Evolutionary conservation across 1,140 invertebrate genomes (phyloP), one percentile per base, ranked within the genome.

Genomic region (Zophobas morio): DNA sequence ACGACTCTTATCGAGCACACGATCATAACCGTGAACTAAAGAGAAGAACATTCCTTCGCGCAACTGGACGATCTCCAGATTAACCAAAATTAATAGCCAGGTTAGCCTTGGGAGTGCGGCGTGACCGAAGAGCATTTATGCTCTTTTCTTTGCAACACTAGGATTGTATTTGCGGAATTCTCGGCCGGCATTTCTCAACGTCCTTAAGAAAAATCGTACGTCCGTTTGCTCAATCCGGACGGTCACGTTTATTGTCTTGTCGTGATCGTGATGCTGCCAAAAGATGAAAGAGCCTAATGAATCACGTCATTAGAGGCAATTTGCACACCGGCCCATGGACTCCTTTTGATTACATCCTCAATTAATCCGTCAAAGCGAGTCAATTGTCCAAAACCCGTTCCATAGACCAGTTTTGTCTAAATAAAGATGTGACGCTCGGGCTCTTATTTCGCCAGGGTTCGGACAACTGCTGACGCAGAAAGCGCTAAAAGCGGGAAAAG

Each of bases 41-140:
- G 53, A 54, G 71, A 54, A 8, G 54, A 75, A 60, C 56, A 63
- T 75, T 75, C 33, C 56, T 51, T 33, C 42, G 49, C 53, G 51
- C 70, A 74, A 70, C 32, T 40, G 56, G 47, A 57, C 56, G 75
- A 79, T 79, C 72, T 71, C 51, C 56, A 77, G 78, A 79, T 79
- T 79, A 79, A 60, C 75, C 78, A 56, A 79, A 79, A 79, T 79
- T 77, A 77, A 79, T 79, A 77, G 78, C 74, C 78, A 79, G 51
- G 78, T 77, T 79, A 74, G 75, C 78, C 78, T 79, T 79, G 73
- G 78, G 70, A 76, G 66, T 35, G 39, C 74, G 40, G 60, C 60
- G 60, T 66, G 60, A 66, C 60, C 60, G 60, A 6, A n/a, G 8
- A 66, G 60, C 60, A 66, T 66, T 66, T 66, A 3, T 66, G 60